Base-by-base conservation (phyloP, 2,797 vertebrate species). In the Sebastes diploproa region DNA sequence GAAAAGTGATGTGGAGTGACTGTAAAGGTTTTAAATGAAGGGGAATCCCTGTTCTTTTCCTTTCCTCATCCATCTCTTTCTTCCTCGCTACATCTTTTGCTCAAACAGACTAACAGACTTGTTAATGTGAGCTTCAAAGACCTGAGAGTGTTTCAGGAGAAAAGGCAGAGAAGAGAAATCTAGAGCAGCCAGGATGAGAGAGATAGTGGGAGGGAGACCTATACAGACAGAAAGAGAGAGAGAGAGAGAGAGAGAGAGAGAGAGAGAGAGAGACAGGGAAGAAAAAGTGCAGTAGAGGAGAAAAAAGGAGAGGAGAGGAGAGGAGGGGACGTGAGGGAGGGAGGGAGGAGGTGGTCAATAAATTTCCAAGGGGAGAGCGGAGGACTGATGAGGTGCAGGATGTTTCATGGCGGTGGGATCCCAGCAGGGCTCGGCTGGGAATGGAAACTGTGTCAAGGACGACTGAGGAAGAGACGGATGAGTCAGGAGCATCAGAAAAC, bases 391-490 rank as follows among this genome's bases (percentile, higher is more conserved):
- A 88, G 82, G 75, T 77, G 70, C 83, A 87, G 72, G 64, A 77
- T 54, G 78, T 73, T 84, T 80, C 67, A 83, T 67, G 85, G 79
- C 73, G 75, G 79, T 65, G 70, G 75, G 88, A 92, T 87, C 87
- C 72, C 77, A 89, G 77, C 77, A 86, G 85, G 71, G 46, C 82
- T 84, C 60, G 10, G 63, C 76, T 36, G 69, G 81, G 81, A 86
- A 71, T 80, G 61, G 69, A 89, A 92, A 91, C 78, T 89, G 84
- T 91, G 90, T 92, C 88, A 94, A 91, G 92, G 91, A 89, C 93
- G 23, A 82, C 54, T 22, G 59, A 70, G 29, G 54, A 72, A 72
- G 65, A 88, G 76, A 81, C 23, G 4, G 76, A 83, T 88, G 86
- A 89, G 76, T 86, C 86, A 87, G 78, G 77, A 73, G 50, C 77